Percentiles rank a stretch among this genome's conserved stretches.
Evolutionary conservation across 2,888 invertebrate species (phyloP).

Genomic region (Miltochrista miniata): DNA sequence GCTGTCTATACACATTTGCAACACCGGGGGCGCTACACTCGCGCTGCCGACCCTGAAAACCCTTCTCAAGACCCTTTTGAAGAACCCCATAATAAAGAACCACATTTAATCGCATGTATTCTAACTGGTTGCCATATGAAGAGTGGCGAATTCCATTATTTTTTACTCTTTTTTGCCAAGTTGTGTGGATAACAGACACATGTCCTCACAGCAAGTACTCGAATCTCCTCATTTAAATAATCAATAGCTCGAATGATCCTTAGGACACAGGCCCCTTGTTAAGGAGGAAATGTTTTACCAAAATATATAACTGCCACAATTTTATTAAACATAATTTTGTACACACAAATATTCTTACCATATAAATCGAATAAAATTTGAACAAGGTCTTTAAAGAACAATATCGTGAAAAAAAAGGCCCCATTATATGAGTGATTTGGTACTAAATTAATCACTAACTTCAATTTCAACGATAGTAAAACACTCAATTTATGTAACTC

Average conservation of each 20-base stretch:
- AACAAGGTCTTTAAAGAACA: conserved; percentile 12
- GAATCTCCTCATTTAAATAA: too few species aligned
- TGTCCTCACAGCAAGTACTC: too few species aligned
- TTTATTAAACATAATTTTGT: conserved; percentile 1
- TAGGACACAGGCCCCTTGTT: neutral
- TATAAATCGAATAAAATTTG: conserved; percentile 5
- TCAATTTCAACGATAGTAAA: conserved; percentile 34
- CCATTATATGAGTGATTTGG: conserved; percentile 16
- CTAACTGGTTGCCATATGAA: too few species aligned
- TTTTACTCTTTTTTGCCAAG: too few species aligned
- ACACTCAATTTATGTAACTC: conserved; percentile 43
- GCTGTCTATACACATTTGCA: too few species aligned
- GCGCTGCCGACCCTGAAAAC: too few species aligned
- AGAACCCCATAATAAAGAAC: too few species aligned
- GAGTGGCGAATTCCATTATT: too few species aligned
- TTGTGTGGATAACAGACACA: too few species aligned
- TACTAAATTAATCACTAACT: neutral
- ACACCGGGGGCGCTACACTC: too few species aligned
- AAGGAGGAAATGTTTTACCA: neutral
- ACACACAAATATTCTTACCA: neutral
- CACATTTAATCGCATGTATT: too few species aligned
- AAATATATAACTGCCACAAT: conserved; percentile 11
- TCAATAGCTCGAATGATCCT: neutral
- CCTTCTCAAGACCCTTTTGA: too few species aligned
- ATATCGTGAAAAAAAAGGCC: conserved; percentile 21